Evolutionary conservation across 2,797 vertebrate genomes (phyloP).

Genomic region (Cyprinodon diabolis): DNA sequence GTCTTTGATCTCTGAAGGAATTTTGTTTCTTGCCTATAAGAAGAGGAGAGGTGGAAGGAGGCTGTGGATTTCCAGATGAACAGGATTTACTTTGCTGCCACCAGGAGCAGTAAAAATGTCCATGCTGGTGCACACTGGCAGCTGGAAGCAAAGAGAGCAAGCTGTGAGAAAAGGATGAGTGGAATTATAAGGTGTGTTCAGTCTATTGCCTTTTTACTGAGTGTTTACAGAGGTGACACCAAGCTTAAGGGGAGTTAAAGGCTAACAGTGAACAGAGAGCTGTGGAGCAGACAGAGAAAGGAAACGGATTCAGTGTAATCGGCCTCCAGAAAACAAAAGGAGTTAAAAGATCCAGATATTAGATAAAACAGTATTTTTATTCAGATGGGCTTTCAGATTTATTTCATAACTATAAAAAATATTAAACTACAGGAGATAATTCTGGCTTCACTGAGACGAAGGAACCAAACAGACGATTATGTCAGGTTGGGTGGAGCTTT

Average conservation of each 20-base stretch:
- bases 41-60: background rate
- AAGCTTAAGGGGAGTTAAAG: constrained; percentile 26
- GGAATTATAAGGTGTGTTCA: constrained; percentile 34
- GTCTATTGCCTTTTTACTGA: constrained; percentile 30
- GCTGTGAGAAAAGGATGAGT: constrained; percentile 57
- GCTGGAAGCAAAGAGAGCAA: constrained; percentile 34
- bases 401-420: background rate
- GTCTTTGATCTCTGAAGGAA: constrained; percentile 23
- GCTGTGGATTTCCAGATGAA: constrained; percentile 27
- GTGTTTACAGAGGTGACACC: constrained; percentile 37
- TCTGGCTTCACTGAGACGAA: background rate
- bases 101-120: constrained; percentile 32
- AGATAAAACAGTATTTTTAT: background rate
- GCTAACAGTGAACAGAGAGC: constrained; percentile 18
- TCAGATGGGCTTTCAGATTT: background rate
- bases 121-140: constrained; percentile 29
- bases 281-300: constrained; percentile 36
- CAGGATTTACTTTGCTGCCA: constrained; percentile 14
- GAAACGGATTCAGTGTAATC: constrained; percentile 28
- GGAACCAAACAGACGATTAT: background rate
- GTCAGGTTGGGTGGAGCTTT: background rate
- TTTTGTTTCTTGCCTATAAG: constrained; percentile 1
- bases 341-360: constrained; percentile 19
- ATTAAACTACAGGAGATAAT: constrained; percentile 1
- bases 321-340: constrained; percentile 23